Evolutionary conservation across 2,113 vertebrate species (phyloP).

Genomic region (Patagioenas fasciata): DNA sequence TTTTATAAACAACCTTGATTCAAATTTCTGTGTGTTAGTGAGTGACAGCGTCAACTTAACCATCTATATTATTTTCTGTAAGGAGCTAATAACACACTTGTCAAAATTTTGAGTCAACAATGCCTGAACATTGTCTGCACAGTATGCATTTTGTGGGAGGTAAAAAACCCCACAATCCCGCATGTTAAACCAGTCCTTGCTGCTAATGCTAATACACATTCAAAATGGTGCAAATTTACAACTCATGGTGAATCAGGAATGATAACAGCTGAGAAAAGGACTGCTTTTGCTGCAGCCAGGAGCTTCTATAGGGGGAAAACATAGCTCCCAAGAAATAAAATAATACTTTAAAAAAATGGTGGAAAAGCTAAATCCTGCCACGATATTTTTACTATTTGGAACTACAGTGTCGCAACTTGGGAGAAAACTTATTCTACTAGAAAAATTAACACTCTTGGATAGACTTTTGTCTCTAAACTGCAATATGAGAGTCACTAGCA

Average conservation of each 20-base stretch:
- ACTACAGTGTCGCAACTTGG: not conserved
- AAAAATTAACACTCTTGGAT: not conserved
- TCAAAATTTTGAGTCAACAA: not conserved
- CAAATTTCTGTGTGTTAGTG: not conserved
- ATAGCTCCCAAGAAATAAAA: not conserved
- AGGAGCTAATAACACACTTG: not conserved
- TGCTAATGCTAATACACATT: not conserved
- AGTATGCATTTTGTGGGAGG: not conserved
- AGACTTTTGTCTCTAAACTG: constrained; percentile 68
- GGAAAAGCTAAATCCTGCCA: not conserved
- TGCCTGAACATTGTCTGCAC: not conserved
- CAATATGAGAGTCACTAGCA: not conserved
- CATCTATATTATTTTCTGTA: not conserved
- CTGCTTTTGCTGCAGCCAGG: not conserved
- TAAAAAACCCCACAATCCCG: not conserved
- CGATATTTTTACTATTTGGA: not conserved
- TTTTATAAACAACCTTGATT: not conserved
- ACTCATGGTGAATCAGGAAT: not conserved
- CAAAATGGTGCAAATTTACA: not conserved
- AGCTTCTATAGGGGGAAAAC: not conserved
- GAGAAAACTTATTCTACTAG: not conserved
- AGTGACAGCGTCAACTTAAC: not conserved
- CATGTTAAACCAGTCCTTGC: not conserved
- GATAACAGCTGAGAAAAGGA: not conserved
- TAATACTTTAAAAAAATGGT: not conserved